phyloP scores from a whole-genome alignment of 2,888 invertebrate genomes.

The Mactromeris polynyma region DNA sequence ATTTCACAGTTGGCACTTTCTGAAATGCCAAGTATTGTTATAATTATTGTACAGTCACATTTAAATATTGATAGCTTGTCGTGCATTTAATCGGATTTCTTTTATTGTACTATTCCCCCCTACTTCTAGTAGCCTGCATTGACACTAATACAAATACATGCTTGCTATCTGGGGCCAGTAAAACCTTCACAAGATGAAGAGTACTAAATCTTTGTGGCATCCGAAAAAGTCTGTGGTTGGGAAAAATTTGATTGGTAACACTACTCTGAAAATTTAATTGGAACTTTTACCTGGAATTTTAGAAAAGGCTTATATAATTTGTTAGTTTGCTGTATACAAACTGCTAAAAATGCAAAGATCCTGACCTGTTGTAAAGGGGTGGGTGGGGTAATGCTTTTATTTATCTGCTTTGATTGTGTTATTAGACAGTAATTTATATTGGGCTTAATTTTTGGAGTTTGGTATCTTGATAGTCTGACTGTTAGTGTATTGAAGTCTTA shows the following conservation, averaged over 20 bases:
- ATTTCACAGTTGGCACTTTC: conserved; percentile 32
- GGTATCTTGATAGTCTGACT: not conserved
- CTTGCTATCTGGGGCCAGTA: not conserved
- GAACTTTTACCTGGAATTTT: too few relatives aligned
- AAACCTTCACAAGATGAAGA: not conserved
- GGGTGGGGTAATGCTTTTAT: not conserved
- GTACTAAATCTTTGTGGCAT: not conserved
- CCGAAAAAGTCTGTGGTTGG: not conserved
- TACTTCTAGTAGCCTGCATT: conserved; percentile 16
- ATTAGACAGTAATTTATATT: not conserved
- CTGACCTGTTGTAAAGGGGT: not conserved
- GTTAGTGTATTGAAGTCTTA: not conserved
- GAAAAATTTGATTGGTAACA: not conserved
- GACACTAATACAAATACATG: conserved; percentile 25
- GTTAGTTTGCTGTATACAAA: too few relatives aligned
- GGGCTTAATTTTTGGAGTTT: not conserved
- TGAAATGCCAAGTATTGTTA: not conserved
- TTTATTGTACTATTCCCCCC: conserved; percentile 19
- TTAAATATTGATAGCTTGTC: conserved; percentile 28
- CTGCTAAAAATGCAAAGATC: not conserved
- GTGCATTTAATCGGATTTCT: conserved; percentile 40
- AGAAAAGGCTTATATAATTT: too few relatives aligned
- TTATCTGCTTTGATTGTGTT: conserved; percentile 1
- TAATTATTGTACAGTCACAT: conserved; percentile 23
- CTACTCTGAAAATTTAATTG: too few relatives aligned